Conservation (phyloP, 2,113 vertebrate species). For the Clarias macrocephalus region DNA sequence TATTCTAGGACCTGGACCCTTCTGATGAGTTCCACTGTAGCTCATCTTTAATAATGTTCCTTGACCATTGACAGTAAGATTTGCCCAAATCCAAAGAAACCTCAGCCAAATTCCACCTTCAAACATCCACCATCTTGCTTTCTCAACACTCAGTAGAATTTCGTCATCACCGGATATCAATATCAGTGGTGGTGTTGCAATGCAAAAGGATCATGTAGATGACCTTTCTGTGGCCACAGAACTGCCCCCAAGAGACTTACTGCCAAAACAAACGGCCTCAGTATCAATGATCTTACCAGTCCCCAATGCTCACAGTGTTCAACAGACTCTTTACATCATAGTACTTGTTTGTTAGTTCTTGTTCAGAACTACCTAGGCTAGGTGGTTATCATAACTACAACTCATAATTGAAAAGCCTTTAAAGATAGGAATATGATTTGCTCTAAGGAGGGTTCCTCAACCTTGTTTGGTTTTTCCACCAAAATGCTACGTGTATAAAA, state of each 20-base stretch:
- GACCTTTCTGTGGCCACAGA: constrained; percentile 4
- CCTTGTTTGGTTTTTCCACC: background rate
- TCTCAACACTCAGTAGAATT: background rate
- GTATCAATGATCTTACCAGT: background rate
- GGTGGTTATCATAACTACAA: background rate
- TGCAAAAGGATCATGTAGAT: background rate
- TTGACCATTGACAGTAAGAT: background rate
- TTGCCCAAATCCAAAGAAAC: constrained; percentile 30
- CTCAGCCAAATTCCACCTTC: background rate
- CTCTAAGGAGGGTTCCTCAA: background rate
- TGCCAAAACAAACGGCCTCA: constrained; percentile 20
- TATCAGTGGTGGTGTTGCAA: constrained; percentile 5
- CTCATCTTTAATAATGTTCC: background rate
- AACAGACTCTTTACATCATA: background rate
- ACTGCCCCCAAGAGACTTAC: constrained; percentile 8
- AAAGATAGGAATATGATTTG: background rate
- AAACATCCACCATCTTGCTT: background rate
- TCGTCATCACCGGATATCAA: background rate
- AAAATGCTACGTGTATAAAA: background rate
- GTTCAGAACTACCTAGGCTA: background rate
- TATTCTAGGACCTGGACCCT: background rate
- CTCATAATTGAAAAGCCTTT: background rate
- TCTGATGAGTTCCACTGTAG: background rate
- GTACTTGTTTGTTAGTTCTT: background rate
- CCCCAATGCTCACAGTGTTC: background rate